Evolutionary conservation across 2,797 vertebrate genomes (phyloP), one percentile per base, ranked within the genome.

Genomic region (Taeniopygia guttata): DNA sequence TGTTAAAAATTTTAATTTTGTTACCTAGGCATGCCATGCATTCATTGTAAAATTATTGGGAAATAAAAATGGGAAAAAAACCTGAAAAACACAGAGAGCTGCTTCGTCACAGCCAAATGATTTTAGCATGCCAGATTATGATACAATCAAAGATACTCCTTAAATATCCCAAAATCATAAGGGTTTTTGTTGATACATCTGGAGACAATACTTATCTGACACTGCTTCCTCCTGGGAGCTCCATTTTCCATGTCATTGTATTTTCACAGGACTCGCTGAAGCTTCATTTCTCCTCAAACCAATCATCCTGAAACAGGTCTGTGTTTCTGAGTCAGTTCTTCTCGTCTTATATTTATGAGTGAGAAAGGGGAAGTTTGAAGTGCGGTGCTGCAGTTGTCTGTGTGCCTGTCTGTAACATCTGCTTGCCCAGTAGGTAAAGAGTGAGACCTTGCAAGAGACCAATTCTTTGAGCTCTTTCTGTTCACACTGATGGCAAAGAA

Each of bases 21-120:
- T 73, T 85, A 58, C 86, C 76, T 84, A 93, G 73, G 17, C 60
- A 85, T 77, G 27, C 27, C 32, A 26, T 81, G 21, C 7, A 51
- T 84, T 82, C 42, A 75, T 69, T 38, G 86, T 62, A 91, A 93
- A 90, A 90, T 78, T 90, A 72, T 18, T 86, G 21, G 8, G 42
- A 25, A 69, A 45, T 81, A 84, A 58, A 86, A 68, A 70, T 1
- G 16, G n/a, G 48, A 89, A 93, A n/a, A 40, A 70, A 27, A 4
- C 3, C 26, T 48, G 30, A 63, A 79, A 76, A 80, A 5, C 36
- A 55, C 3, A 45, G 48, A n/a, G 5, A 43, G 3, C 40, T 77
- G 34, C 75, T 77, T 75, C 1, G 21, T 74, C 75, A 91, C 59
- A 73, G 34, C 7, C 23, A 45, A 87, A 85, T 74, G 1, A 56